Evolutionary conservation across 2,888 invertebrate genomes (phyloP), one percentile per base, ranked within the genome.

Genomic region (Chymomyza amoena): DNA sequence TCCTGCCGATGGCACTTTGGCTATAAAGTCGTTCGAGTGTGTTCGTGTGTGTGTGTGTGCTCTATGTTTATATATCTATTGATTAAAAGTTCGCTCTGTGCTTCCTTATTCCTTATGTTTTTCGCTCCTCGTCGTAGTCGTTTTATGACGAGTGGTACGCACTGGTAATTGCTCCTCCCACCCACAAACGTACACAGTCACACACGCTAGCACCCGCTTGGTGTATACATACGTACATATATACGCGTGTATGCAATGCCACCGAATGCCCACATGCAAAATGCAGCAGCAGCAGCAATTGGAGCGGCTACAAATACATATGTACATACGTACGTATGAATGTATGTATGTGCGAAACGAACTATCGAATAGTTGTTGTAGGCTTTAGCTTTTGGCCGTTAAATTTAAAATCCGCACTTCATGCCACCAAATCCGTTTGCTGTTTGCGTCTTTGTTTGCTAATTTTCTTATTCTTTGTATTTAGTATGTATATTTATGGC

Each of bases 31-130:
- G 28, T 59, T 65, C 25, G 28, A 65, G 57, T 18, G 52, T 68
- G 60, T 59, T 18, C 54, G 18, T 15, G 54, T 51, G 18, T 66
- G 36, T 66, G 39, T 56, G 69, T 72, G 68, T 76, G 67, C 73
- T 75, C 73, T 76, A 66, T 69, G 70, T 71, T 76, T 76, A 68
- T 73, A 70, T 76, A 76, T 84, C 75, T 84, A 84, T 84, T 84
- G 84, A 84, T 84, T 84, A 83, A 83, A 87, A 85, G 74, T 84
- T 76, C 72, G 80, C 76, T 75, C 80, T 70, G 32, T 32, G 80
- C 68, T 80, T 78, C 77, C 77, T 81, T 79, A 73, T 81, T 75
- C 66, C 75, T 84, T 75, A 75, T 79, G 71, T 10, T 68, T 54
- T 20, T 7, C 57, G 68, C 72, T 66, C 61, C 68, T 45, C 67